Conservation (phyloP, 2,797 vertebrate species). For the Phrynocephalus vlangalii region DNA sequence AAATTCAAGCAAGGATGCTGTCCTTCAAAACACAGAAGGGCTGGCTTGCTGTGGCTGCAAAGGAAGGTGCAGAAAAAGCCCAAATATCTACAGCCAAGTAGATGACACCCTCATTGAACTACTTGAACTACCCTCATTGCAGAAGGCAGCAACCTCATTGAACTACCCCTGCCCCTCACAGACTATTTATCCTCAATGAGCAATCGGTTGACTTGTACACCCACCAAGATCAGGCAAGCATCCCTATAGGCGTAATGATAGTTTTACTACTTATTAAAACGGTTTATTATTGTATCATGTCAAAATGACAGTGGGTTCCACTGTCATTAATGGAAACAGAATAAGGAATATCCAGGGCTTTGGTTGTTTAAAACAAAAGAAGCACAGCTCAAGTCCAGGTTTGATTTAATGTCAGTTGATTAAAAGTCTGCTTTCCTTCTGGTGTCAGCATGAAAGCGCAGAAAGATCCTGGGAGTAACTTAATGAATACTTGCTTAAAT, state of each 20-base stretch:
- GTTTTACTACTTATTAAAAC: conserved; percentile 71
- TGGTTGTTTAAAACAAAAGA: conserved; percentile 59
- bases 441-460: conserved; percentile 44
- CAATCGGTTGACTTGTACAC: conserved; percentile 60
- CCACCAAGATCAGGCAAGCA: conserved; percentile 60
- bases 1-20: background rate
- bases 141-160: conserved; percentile 6
- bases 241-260: conserved; percentile 69
- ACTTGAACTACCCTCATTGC: too few species aligned
- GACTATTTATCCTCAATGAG: conserved; percentile 62
- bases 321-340: conserved; percentile 69
- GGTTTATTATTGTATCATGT: conserved; percentile 72
- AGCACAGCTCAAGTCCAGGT: conserved; percentile 52
- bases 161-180: conserved; percentile 44
- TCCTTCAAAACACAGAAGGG: background rate
- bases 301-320: conserved; percentile 70
- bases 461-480: conserved; percentile 48
- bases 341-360: conserved; percentile 65
- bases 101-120: background rate
- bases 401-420: conserved; percentile 66
- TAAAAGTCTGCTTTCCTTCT: conserved; percentile 49
- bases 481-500: conserved; percentile 59
- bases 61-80: background rate
- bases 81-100: background rate
- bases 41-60: background rate